Conservation (phyloP, 2,888 invertebrate genomes). For the Octonoba sinensis region DNA sequence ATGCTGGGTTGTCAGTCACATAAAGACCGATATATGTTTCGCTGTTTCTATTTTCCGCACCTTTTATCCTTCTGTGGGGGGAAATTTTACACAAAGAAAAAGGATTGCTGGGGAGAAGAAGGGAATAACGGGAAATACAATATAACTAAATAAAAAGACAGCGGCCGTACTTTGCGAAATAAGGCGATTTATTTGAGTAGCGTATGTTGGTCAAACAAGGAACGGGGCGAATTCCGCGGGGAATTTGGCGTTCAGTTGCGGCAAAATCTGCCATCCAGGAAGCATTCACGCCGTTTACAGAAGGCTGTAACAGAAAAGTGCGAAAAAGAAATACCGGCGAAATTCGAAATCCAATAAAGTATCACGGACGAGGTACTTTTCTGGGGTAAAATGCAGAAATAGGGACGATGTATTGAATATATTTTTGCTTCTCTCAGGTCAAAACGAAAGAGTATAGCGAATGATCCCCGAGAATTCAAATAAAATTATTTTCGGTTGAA, state of each 20-base stretch:
- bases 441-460: too few relatives aligned
- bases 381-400: slow-evolving; percentile 1
- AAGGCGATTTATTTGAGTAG: slow-evolving; percentile 38
- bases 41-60: too few relatives aligned
- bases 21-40: too few relatives aligned
- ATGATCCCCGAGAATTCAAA: too few relatives aligned
- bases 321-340: slow-evolving; percentile 16
- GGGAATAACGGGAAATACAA: too few relatives aligned
- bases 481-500: too few relatives aligned
- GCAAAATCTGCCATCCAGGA: slow-evolving; percentile 23
- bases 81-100: too few relatives aligned
- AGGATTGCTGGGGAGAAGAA: too few relatives aligned
- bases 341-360: slow-evolving; percentile 46
- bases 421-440: not conserved
- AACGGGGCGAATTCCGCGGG: too few relatives aligned
- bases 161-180: slow-evolving; percentile 28
- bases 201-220: slow-evolving; percentile 41
- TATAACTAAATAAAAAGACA: not conserved
- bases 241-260: slow-evolving; percentile 22
- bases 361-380: not conserved
- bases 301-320: slow-evolving; percentile 18
- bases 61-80: too few relatives aligned
- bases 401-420: not conserved
- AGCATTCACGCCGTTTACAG: slow-evolving; percentile 29
- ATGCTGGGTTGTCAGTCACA: too few relatives aligned